Evolutionary conservation across 2,113 vertebrate genomes (phyloP).

Genomic region (Menura novaehollandiae): DNA sequence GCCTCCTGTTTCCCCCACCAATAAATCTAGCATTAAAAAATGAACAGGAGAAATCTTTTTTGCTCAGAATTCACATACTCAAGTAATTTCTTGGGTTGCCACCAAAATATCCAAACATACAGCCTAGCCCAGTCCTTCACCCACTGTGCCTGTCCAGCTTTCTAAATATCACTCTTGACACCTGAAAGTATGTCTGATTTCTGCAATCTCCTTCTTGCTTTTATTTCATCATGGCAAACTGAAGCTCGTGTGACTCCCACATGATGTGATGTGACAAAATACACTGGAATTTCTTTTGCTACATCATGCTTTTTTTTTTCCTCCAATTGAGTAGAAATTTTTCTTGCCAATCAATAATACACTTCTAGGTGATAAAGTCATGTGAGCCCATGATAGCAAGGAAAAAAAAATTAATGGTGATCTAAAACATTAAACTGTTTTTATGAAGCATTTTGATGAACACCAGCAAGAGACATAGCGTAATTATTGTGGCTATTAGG

Average conservation of each 20-base stretch:
- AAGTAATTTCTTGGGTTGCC: background rate
- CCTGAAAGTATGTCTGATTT: background rate
- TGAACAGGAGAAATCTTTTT: background rate
- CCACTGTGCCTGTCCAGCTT: background rate
- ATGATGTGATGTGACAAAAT: background rate
- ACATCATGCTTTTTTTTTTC: background rate
- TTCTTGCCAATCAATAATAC: background rate
- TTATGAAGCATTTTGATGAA: slow-evolving; percentile 43
- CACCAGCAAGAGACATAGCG: background rate
- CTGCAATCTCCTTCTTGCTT: background rate
- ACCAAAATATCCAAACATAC: background rate
- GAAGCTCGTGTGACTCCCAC: background rate
- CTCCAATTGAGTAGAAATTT: background rate
- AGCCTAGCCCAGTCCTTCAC: background rate
- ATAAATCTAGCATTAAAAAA: background rate
- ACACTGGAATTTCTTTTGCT: background rate
- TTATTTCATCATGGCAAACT: background rate
- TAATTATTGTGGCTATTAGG: slow-evolving; percentile 2
- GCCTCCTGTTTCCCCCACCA: background rate
- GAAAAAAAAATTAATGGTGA: background rate
- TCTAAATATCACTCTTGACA: background rate
- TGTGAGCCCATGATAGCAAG: background rate
- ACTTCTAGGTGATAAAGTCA: background rate
- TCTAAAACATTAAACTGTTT: background rate
- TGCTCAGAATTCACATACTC: background rate